A percentile compares a stretch with the other conserved stretches of the same genome.
Conservation (phyloP, 2,797 vertebrate genomes). For the Orientallactaga sibirica region DNA sequence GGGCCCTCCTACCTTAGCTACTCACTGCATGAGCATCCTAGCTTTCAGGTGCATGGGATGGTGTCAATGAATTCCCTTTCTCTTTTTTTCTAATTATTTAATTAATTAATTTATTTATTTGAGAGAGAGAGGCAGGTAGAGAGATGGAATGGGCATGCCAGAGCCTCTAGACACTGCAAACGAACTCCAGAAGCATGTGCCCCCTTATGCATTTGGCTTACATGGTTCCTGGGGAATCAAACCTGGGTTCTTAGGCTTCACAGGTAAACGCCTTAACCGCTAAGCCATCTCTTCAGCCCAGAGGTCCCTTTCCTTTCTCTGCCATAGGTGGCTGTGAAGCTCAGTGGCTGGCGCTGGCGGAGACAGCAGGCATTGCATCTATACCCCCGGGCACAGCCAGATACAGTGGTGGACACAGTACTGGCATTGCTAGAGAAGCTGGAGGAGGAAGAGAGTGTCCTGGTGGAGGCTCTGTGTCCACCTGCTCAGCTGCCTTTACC, state of each 20-base stretch:
- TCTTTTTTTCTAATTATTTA: too few species aligned
- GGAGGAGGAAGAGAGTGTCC: conserved; percentile 88
- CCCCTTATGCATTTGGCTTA: too few species aligned
- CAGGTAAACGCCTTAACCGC: too few species aligned
- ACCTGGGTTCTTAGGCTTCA: too few species aligned
- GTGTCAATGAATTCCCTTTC: background rate
- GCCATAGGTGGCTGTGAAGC: conserved; percentile 87
- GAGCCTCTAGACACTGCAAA: too few species aligned
- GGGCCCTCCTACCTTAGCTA: conserved; percentile 6
- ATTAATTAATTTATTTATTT: too few species aligned
- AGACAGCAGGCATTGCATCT: conserved; percentile 70
- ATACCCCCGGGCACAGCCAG: conserved; percentile 70
- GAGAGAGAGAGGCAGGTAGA: too few species aligned
- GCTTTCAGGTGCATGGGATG: background rate
- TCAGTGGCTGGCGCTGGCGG: conserved; percentile 84
- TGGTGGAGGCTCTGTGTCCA: conserved; percentile 89
- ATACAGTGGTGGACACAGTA: conserved; percentile 81
- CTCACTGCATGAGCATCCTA: background rate
- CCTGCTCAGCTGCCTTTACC: conserved; percentile 78
- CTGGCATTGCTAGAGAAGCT: conserved; percentile 82
- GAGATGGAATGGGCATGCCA: too few species aligned
- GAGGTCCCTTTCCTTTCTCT: background rate
- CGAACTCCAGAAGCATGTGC: too few species aligned
- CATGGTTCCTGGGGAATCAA: too few species aligned
- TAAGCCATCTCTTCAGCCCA: too few species aligned